Percentiles rank a stretch among this genome's conserved stretches.
phyloP scores from a whole-genome alignment of 2,888 invertebrate species.

The Taphrorychus bicolor region DNA sequence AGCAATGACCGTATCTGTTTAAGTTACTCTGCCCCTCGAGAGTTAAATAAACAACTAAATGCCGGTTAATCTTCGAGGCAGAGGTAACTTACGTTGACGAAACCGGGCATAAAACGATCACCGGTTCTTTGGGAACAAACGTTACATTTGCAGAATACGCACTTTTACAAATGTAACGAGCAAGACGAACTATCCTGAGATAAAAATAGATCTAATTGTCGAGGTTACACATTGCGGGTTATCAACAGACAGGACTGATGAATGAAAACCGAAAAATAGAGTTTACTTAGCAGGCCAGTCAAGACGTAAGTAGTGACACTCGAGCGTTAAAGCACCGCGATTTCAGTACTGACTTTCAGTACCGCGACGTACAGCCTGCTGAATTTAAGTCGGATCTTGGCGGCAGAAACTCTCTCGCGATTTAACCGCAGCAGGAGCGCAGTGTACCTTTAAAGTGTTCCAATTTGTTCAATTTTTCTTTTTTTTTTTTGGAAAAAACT shows the following conservation, averaged over 20 bases:
- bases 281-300: constrained; percentile 17
- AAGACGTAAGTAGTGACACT: constrained; percentile 13
- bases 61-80: no score
- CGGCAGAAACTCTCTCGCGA: no score
- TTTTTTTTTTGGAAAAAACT: no score
- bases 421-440: not conserved
- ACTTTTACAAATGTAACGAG: no score
- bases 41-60: no score
- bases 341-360: not conserved
- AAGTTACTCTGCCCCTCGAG: no score
- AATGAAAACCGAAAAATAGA: constrained; percentile 24
- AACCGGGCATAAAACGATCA: no score
- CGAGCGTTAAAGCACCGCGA: not conserved
- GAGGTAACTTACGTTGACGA: not conserved
- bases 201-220: constrained; percentile 24
- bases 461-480: no score
- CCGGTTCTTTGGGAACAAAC: not conserved
- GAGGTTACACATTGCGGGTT: constrained; percentile 25
- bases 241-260: constrained; percentile 13
- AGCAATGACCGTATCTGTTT: no score
- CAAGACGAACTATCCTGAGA: no score
- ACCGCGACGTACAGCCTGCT: not conserved
- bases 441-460: no score
- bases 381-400: not conserved
- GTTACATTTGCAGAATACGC: not conserved